A percentile compares a stretch with the other conserved stretches of the same genome.
Evolutionary conservation across 1,140 invertebrate species (phyloP).

Genomic region (Tetramorium alpestre): DNA sequence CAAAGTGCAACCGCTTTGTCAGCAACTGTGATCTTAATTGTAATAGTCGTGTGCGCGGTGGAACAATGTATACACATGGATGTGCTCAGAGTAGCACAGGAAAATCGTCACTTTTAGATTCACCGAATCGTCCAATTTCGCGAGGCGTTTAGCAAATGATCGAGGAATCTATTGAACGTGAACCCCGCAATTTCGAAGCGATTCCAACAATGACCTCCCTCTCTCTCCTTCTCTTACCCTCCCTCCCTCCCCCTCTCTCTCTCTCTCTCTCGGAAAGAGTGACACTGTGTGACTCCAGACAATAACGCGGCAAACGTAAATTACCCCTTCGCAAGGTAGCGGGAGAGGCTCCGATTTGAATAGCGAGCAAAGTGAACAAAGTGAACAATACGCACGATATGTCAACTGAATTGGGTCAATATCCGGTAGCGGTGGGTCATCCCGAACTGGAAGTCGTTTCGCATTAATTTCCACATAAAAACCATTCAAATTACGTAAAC

Average conservation of each 20-base stretch:
- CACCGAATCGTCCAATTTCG: constrained; percentile 19
- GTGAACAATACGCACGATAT: constrained; percentile 76
- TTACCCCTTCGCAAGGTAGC: constrained; percentile 65
- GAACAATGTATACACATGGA: not conserved
- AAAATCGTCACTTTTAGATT: constrained; percentile 26
- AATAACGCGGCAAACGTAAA: constrained; percentile 73
- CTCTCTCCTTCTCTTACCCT: constrained; percentile 6
- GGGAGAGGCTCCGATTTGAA: constrained; percentile 66
- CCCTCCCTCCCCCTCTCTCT: constrained; percentile 12
- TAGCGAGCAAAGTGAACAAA: constrained; percentile 73
- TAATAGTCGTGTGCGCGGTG: constrained; percentile 3
- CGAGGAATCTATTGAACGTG: constrained; percentile 48
- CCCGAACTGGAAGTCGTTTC: constrained; percentile 13
- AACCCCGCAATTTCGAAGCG: constrained; percentile 61
- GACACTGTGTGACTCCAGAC: constrained; percentile 61
- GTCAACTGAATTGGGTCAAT: constrained; percentile 74
- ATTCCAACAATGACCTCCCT: constrained; percentile 59
- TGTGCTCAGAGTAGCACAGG: not conserved
- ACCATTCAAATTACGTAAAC: not conserved
- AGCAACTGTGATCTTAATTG: constrained; percentile 45
- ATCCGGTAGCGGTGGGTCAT: constrained; percentile 70
- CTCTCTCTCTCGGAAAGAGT: constrained; percentile 45
- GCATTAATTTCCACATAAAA: constrained; percentile 33
- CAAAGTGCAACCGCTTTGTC: constrained; percentile 12
- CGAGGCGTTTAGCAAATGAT: constrained; percentile 52